These are phyloP conservation scores for Apostichopus japonicus DNA, from an alignment of 35 echinoderm and acorn worm genomes.

Conservation along the genomic window DNA sequence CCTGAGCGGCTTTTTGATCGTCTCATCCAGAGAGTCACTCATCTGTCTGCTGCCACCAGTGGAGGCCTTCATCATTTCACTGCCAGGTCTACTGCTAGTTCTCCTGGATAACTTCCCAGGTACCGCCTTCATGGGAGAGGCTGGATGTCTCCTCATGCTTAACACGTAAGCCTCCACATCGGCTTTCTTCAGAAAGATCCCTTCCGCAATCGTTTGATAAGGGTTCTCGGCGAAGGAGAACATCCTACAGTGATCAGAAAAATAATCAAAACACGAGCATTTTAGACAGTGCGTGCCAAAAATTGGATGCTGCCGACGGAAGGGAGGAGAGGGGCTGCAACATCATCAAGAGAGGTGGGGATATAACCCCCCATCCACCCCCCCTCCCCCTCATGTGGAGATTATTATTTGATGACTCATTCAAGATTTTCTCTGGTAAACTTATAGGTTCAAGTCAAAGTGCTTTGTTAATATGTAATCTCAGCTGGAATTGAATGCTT, in stretches of 20 bases:
- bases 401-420: background rate
- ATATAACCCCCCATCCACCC: background rate
- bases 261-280: background rate
- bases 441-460: too few species aligned
- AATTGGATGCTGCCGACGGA: background rate
- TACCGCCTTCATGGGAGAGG: background rate
- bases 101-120: slow-evolving; percentile 13
- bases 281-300: background rate
- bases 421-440: too few species aligned
- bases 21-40: background rate
- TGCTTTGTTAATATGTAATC: too few species aligned
- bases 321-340: background rate
- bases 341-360: background rate
- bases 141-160: slow-evolving; percentile 61
- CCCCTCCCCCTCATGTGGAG: background rate
- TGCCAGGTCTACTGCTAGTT: background rate
- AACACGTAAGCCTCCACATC: slow-evolving; percentile 75
- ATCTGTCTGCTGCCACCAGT: slow-evolving; percentile 6
- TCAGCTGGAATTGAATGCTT: too few species aligned
- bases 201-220: slow-evolving; percentile 61
- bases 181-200: slow-evolving; percentile 76
- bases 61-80: background rate
- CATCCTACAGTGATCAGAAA: slow-evolving; percentile 45
- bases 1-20: slow-evolving; percentile 58
- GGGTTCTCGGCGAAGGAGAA: slow-evolving; percentile 68